Base-by-base conservation (phyloP, 2,888 invertebrate genomes). In the Thecophora atra region DNA sequence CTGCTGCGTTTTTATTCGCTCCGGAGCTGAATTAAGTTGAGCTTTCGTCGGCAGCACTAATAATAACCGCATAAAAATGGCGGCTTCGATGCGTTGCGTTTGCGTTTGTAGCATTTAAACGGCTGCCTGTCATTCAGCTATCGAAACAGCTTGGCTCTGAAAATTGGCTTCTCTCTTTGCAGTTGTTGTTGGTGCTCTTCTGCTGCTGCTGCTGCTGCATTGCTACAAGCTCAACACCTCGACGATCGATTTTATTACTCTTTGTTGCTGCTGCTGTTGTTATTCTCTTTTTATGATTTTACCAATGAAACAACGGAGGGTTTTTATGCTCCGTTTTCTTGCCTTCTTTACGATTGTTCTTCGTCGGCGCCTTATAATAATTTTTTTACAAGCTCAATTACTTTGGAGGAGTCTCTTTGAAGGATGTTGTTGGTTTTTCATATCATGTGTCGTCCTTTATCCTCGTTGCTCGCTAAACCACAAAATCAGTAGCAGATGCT, bases 191-290 rank as follows among this genome's bases (percentile, higher is more conserved):
- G 28, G 15, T 58, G 28, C 11, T 58, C 1, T 24, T 58, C 1
- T 58, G 58, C 2, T 58, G 58, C 11, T 24, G 58, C 17, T 28
- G 24, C 58, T 28, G 21, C 42, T 62, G 42, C 62, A 11, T 28
- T 28, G 21, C 42, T 62, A 19, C 62, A 62, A 62, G 62, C 63
- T 64, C 63, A 64, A 58, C 58, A 58, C 58, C 58, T 58, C 28
- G 58, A 28, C 15, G 58, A 58, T 58, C 58, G 58, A 58, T 58
- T 58, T 28, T 58, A 21, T 64, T 64, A n/a, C 21, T 42, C 13
- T 37, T 62, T n/a, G n/a, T n/a, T 44, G 44, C 42, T 21, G 47
- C 47, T 21, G 17, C 17, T 64, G 47, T 42, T 60, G 58, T n/a
- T 26, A 11, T 7, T 21, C 26, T 28, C 37, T 37, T 37, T 37